These are phyloP conservation scores for Melipona bicolor DNA, from an alignment of 2,888 invertebrate species.

Conservation along the genomic window DNA sequence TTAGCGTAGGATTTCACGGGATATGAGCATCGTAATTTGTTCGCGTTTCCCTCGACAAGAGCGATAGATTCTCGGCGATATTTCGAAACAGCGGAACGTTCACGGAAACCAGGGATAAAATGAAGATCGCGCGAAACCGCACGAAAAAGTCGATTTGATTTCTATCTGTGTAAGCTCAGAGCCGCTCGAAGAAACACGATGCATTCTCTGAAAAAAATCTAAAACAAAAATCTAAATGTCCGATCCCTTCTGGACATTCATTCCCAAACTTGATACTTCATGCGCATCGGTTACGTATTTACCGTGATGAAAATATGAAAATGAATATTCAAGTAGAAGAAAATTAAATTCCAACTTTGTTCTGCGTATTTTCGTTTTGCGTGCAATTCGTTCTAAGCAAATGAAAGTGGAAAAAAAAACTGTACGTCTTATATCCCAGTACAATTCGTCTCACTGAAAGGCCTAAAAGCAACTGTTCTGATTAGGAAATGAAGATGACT, in stretches of 20 bases:
- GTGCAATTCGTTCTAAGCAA: background rate
- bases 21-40: conserved; percentile 4
- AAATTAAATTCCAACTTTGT: conserved; percentile 10
- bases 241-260: background rate
- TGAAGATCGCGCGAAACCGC: conserved; percentile 3
- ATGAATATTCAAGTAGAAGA: background rate
- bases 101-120: background rate
- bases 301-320: background rate
- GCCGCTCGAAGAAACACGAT: background rate
- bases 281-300: conserved; percentile 4
- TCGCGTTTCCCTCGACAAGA: background rate
- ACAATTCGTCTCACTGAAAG: too few species aligned
- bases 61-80: conserved; percentile 8
- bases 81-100: conserved; percentile 13
- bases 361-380: background rate
- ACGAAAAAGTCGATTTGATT: conserved; percentile 9
- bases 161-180: background rate
- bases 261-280: background rate
- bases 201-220: too few species aligned
- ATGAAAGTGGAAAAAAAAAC: background rate
- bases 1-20: background rate
- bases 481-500: too few species aligned
- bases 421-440: too few species aligned
- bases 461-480: too few species aligned
- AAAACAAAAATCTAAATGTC: background rate